Conservation (phyloP, 1,140 invertebrate species). For the Leptoteleia sp. region DNA sequence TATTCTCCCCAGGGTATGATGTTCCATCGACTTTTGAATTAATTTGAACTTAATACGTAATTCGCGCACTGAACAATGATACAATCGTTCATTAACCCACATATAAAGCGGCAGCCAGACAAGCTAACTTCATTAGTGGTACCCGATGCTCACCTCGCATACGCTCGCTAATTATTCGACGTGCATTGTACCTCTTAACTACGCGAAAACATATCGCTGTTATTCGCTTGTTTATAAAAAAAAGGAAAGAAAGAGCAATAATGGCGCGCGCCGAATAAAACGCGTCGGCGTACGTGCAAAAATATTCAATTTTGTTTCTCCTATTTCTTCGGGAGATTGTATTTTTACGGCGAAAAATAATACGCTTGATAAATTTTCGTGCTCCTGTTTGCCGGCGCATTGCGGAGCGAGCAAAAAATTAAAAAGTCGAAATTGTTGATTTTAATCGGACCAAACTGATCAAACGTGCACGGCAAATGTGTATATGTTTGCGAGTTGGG, state of each 20-base stretch:
- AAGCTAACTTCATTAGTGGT: constrained; percentile 45
- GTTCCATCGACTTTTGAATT: constrained; percentile 4
- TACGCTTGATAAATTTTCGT: constrained; percentile 32
- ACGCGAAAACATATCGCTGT: constrained; percentile 6
- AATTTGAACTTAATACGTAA: constrained; percentile 7
- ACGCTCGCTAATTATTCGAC: too few species aligned
- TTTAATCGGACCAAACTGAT: constrained; percentile 35
- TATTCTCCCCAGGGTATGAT: background rate
- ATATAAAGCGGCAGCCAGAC: constrained; percentile 48
- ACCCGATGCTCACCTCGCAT: too few species aligned
- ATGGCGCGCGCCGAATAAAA: too few species aligned
- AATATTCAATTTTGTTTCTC: background rate
- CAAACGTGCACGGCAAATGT: constrained; percentile 30
- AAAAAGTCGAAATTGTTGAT: constrained; percentile 43
- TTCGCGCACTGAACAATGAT: constrained; percentile 25
- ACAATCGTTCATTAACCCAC: constrained; percentile 56
- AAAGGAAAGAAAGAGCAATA: too few species aligned
- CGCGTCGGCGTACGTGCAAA: too few species aligned
- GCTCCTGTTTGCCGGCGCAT: background rate
- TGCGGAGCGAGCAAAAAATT: constrained; percentile 13
- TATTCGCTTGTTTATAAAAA: constrained; percentile 29
- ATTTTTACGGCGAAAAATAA: constrained; percentile 37
- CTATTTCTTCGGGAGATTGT: constrained; percentile 1
- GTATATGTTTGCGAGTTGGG: background rate
- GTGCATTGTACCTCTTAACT: constrained; percentile 28